Conservation (phyloP, 2,113 vertebrate species). For the Cheirogaleus medius region DNA sequence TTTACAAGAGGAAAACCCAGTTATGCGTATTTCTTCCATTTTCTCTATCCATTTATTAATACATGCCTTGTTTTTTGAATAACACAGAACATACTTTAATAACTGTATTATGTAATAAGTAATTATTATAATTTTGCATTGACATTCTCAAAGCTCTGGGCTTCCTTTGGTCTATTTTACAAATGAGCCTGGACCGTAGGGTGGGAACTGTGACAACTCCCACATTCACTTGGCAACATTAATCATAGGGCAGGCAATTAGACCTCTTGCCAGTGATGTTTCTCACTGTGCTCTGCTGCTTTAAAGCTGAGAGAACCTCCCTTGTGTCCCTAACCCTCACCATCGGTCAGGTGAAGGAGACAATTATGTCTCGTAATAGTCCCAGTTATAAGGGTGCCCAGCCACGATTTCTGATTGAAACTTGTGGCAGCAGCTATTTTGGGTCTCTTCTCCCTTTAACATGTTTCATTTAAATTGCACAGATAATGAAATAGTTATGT, state of each 20-base stretch:
- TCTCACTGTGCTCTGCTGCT: not conserved
- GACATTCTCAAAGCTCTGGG: slow-evolving; percentile 4
- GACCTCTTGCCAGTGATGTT: not conserved
- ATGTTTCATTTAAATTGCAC: not conserved
- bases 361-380: not conserved
- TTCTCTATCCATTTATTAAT: not conserved
- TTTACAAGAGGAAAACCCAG: slow-evolving; percentile 6
- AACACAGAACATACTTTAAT: slow-evolving; percentile 45
- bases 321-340: not conserved
- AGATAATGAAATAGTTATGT: not conserved
- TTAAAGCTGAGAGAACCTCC: not conserved
- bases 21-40: not conserved
- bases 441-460: not conserved
- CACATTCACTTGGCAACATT: slow-evolving; percentile 15
- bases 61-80: not conserved
- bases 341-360: not conserved
- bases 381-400: not conserved
- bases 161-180: slow-evolving; percentile 48
- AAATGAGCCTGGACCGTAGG: slow-evolving; percentile 38
- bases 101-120: slow-evolving; percentile 52
- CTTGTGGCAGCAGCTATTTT: not conserved
- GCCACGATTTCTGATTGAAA: not conserved
- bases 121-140: slow-evolving; percentile 57
- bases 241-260: not conserved
- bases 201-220: slow-evolving; percentile 31